Conservation (phyloP, 2,797 vertebrate genomes). For the Periophthalmus magnuspinnatus region DNA sequence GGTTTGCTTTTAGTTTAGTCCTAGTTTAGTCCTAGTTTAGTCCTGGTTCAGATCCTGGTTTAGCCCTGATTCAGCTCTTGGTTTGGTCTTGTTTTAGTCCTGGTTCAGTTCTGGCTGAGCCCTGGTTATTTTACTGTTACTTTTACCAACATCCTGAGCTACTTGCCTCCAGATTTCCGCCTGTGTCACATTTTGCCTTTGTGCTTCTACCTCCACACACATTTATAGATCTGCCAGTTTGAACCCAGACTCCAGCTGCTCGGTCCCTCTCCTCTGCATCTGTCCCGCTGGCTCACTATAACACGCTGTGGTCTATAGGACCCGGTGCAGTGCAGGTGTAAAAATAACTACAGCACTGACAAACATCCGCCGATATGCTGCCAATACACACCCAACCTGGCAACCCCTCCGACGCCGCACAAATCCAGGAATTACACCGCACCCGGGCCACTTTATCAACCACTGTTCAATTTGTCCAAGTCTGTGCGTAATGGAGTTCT, state of each 20-base stretch:
- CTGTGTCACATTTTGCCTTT: not conserved
- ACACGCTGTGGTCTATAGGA: not conserved
- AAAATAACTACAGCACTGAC: not conserved
- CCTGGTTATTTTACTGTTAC: not conserved
- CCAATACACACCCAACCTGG: not conserved
- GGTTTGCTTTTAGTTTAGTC: not conserved
- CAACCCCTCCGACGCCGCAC: slow-evolving; percentile 1
- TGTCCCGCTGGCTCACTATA: not conserved
- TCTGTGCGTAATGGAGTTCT: not conserved
- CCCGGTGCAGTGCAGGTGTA: not conserved
- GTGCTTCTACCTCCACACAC: not conserved
- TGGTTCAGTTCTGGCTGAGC: not conserved
- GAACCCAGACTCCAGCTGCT: not conserved
- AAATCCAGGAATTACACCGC: not conserved
- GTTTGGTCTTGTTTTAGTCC: not conserved
- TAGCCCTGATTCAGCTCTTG: not conserved
- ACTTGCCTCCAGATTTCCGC: not conserved
- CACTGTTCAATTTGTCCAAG: not conserved
- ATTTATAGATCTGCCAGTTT: not conserved
- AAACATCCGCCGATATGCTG: not conserved
- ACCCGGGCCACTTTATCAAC: not conserved
- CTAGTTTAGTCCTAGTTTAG: not conserved
- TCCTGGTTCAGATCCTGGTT: not conserved
- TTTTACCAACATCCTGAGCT: not conserved
- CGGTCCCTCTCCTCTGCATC: not conserved